Evolutionary conservation across 2,113 vertebrate genomes (phyloP).

Genomic region (Junco hyemalis): DNA sequence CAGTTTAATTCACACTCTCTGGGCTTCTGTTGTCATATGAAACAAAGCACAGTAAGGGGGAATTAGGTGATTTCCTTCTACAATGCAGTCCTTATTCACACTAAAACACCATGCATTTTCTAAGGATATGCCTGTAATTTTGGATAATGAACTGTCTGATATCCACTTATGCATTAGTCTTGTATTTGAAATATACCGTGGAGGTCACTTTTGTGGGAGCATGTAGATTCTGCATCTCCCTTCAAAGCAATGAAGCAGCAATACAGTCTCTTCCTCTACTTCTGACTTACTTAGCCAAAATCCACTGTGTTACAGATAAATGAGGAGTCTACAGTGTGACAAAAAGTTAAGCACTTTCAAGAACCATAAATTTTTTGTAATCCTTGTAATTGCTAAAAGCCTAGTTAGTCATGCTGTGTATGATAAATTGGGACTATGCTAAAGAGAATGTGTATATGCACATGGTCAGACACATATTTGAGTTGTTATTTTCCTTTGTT

Average conservation of each 20-base stretch:
- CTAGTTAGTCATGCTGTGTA: neutral
- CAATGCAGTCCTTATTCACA: neutral
- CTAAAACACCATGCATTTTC: neutral
- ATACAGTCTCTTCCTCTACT: neutral
- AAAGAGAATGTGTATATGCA: neutral
- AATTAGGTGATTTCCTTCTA: neutral
- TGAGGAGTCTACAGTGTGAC: neutral
- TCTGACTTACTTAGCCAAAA: neutral
- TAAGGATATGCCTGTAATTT: neutral
- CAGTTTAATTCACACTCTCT: neutral
- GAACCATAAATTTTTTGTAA: neutral
- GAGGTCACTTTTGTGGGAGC: neutral
- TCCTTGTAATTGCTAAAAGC: neutral
- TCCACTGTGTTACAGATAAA: neutral
- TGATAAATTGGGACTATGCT: neutral
- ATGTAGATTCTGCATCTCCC: neutral
- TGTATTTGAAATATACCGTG: neutral
- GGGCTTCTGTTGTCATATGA: neutral
- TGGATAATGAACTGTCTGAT: neutral
- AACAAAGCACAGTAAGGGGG: neutral
- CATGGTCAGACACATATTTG: neutral
- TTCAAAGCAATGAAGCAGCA: neutral
- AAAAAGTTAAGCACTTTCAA: neutral
- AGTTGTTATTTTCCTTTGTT: neutral
- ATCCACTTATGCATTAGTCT: neutral